These are phyloP conservation scores for Anguilla marmorata DNA, from an alignment of 2,797 vertebrate genomes.

Conservation along the genomic window DNA sequence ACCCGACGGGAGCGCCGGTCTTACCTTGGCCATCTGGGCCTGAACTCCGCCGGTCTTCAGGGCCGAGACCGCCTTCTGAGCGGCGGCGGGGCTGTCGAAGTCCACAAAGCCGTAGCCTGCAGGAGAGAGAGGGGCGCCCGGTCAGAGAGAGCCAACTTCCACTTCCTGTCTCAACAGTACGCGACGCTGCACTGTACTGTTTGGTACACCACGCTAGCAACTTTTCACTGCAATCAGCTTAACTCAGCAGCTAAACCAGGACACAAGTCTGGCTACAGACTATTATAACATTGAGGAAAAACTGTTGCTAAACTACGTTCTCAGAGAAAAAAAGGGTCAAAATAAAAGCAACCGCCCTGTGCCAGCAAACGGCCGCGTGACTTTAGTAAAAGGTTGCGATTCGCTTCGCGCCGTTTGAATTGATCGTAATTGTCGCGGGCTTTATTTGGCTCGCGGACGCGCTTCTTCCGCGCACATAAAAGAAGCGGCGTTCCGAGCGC, in stretches of 20 bases:
- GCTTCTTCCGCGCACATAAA: background rate
- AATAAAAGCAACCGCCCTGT: background rate
- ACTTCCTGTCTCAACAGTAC: background rate
- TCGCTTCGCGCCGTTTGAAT: background rate
- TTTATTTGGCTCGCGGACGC: background rate
- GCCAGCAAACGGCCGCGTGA: background rate
- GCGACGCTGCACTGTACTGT: background rate
- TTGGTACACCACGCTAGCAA: background rate
- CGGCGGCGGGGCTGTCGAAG: conserved; percentile 95
- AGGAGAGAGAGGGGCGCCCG: background rate
- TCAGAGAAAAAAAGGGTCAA: background rate
- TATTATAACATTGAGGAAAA: background rate
- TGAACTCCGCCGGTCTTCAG: conserved; percentile 96
- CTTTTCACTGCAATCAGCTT: background rate
- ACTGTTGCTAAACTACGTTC: background rate
- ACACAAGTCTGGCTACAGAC: background rate
- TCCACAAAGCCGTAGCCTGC: conserved; percentile 98
- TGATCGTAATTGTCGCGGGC: background rate
- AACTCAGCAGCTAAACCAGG: background rate
- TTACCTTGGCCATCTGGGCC: conserved; percentile 99
- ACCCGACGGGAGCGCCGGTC: conserved; percentile 32
- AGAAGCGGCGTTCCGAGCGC: background rate
- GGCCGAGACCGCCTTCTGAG: conserved; percentile 95
- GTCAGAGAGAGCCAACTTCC: background rate
- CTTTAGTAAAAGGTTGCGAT: background rate